Evolutionary conservation across 2,797 vertebrate species (phyloP).

Genomic region (Sebastes taczanowskii): DNA sequence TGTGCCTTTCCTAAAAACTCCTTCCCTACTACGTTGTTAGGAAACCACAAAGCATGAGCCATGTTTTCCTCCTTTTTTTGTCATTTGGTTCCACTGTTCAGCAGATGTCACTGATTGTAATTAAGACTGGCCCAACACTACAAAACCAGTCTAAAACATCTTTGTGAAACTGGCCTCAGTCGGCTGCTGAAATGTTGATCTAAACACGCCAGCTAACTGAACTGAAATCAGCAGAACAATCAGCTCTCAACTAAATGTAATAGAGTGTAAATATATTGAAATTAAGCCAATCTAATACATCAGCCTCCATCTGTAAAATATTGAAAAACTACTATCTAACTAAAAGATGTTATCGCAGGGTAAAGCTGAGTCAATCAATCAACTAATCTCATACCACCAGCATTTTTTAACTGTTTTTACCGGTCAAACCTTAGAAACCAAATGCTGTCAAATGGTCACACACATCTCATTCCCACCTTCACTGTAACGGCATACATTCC

Average conservation of each 20-base stretch:
- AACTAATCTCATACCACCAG: slow-evolving; percentile 45
- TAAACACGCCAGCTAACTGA: background rate
- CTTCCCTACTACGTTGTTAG: background rate
- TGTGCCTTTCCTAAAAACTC: background rate
- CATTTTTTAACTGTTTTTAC: slow-evolving; percentile 44
- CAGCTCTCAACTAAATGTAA: background rate
- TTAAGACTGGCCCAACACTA: background rate
- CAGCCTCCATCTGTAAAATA: slow-evolving; percentile 19
- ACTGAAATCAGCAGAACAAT: slow-evolving; percentile 26
- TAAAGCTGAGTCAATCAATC: slow-evolving; percentile 50
- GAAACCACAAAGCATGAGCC: background rate
- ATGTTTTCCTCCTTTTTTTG: background rate
- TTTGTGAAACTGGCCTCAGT: slow-evolving; percentile 8
- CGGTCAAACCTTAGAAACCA: slow-evolving; percentile 12
- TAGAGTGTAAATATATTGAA: slow-evolving; percentile 28
- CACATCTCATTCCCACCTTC: background rate
- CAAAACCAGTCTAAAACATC: background rate
- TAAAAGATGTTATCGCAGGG: slow-evolving; percentile 17
- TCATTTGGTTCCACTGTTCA: background rate
- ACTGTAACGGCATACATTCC: slow-evolving; percentile 18
- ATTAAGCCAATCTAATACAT: background rate
- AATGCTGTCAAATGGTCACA: slow-evolving; percentile 10
- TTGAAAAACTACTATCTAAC: background rate
- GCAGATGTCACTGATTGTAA: background rate
- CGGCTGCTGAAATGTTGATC: background rate